Base-by-base conservation (phyloP, 2,888 invertebrate genomes). In the Eulithis prunata region DNA sequence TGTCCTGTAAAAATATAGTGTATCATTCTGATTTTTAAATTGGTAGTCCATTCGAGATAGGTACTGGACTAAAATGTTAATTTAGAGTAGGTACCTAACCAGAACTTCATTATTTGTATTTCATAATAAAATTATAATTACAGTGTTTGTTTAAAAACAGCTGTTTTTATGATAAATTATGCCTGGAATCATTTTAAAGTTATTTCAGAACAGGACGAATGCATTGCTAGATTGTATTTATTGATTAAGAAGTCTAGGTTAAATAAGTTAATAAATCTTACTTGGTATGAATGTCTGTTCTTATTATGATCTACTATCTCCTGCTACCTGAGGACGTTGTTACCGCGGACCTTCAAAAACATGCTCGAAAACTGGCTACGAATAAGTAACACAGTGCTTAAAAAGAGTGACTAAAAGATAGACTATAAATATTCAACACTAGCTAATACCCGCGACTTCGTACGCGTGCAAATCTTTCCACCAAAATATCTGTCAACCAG, bases 231-330 rank as follows among this genome's bases (percentile, higher is more conserved):
- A 57, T 60, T 61, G 67, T 64, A 64, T 62, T 62, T 62, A 59
- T 57, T 21, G 55, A 49, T 59, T 65, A 64, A 57, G 59, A 64
- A 60, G 56, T 62, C 64, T 68, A 55, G 58, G 57, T 49, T 64
- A 62, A 3, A 41, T 41, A 64, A 62, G 57, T 57, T 52, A 71
- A 70, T 73, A 73, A 71, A 73, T 63, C 66, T 69, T 65, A 63
- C 66, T 68, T 69, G 65, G 60, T 62, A 61, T 45, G 12, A 41
- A 41, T 13, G 3, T 36, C 21, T 43, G 32, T 62, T 61, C 56
- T n/a, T 10, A 12, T 47, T 54, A 41, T 12, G 49, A 49, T 21
- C 8, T 49, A 8, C 32, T 0, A 3, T 32, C 32, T 32, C 32
- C 32, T 21, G 21, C 21, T 21, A 21, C 21, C 21, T 21, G 21